These are phyloP conservation scores for Brachionus manjavacas DNA, from an alignment of 1,140 invertebrate species.

Conservation along the genomic window DNA sequence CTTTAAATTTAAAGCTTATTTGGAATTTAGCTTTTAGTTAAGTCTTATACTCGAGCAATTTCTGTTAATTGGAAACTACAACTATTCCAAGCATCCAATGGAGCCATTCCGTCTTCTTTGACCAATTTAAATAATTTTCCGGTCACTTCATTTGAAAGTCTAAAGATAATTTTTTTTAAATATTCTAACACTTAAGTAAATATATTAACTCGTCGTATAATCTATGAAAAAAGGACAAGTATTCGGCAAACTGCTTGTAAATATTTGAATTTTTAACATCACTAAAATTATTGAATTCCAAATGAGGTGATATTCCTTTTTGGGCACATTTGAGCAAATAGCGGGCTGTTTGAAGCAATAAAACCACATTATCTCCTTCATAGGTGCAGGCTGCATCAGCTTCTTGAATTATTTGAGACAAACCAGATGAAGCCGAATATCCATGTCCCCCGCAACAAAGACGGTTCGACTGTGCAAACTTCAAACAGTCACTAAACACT, in stretches of 20 bases:
- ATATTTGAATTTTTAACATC: neutral
- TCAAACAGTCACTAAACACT: slow-evolving; percentile 67
- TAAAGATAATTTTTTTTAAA: neutral
- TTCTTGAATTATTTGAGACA: slow-evolving; percentile 74
- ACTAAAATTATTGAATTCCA: neutral
- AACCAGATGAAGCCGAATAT: slow-evolving; percentile 76
- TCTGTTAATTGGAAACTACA: neutral
- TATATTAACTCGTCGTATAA: slow-evolving; percentile 4
- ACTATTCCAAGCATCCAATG: neutral
- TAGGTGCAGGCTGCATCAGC: slow-evolving; percentile 82
- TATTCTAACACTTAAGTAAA: neutral
- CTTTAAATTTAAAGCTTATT: neutral
- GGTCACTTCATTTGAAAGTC: neutral
- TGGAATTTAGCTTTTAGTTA: neutral
- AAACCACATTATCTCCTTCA: slow-evolving; percentile 88
- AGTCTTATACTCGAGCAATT: neutral
- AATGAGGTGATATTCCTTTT: slow-evolving; percentile 40
- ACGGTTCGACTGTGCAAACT: slow-evolving; percentile 71
- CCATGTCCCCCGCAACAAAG: slow-evolving; percentile 87
- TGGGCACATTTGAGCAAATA: slow-evolving; percentile 48
- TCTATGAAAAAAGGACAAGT: neutral
- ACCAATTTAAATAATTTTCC: neutral
- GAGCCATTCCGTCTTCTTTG: neutral
- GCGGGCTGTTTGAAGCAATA: slow-evolving; percentile 80
- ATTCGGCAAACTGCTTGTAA: neutral